Evolutionary conservation across 2,113 vertebrate species (phyloP), one percentile per base, ranked within the genome.

Genomic region (Coregonus clupeaformis): DNA sequence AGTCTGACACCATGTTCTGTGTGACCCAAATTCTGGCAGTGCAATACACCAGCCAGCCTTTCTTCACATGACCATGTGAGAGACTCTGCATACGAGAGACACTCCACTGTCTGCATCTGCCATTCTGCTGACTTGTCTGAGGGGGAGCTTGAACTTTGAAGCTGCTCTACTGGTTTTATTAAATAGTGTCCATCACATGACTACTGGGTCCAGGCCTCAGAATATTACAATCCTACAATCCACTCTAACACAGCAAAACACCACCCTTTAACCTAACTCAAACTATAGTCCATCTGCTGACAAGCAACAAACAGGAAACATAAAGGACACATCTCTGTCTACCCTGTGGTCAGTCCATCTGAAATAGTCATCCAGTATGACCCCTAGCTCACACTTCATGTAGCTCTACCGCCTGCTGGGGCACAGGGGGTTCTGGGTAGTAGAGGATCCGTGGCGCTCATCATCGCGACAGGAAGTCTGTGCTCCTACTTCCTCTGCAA

Each of bases 241-340:
- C 78, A 82, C 82, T 82, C 74, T 72, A 36, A n/a, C 30, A 42
- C 30, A 9, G 18, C 9, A 11, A 42, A 42, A 42, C 36, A 42
- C 66, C 14, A 85, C 80, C 67, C 80, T 82, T 82, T 75, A 81
- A 82, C 9, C 36, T 42, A 80, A 78, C 85, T 83, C 84, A 83
- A 82, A 88, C 75, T 86, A 79, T 59, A 0, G 64, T 71, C 14
- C 57, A 42, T 13, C 57, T 13, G 47, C 84, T 84, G 82, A 90
- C 85, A 78, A 85, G 89, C 85, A 89, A 87, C 74, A 70, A 81
- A 85, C 88, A 88, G 88, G 87, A 90, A 90, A 49, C 70, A 3
- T 59, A 85, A 86, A 87, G 88, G 85, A 86, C 86, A 83, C 76
- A 67, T 80, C 85, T 79, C 86, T 86, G 84, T 89, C 83, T 83